Conservation (phyloP, 2,797 vertebrate genomes). For the Rhinoraja longicauda region DNA sequence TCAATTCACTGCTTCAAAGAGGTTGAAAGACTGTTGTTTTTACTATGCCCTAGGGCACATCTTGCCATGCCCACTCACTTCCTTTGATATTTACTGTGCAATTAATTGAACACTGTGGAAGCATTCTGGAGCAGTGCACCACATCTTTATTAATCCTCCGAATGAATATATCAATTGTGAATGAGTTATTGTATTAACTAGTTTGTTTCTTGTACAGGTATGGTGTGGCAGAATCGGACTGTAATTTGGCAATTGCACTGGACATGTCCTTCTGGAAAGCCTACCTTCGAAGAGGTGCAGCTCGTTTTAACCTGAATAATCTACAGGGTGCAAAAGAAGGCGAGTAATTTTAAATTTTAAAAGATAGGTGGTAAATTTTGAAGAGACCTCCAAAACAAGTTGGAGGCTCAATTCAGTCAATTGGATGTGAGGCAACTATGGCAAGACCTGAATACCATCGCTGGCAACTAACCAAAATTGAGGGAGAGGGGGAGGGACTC, state of each 20-base stretch:
- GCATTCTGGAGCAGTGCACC: background rate
- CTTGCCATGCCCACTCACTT: background rate
- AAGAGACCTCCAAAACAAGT: no score
- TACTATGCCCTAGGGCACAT: background rate
- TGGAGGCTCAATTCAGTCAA: no score
- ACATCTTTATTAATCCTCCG: background rate
- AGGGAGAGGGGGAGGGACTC: no score
- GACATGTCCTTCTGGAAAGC: slow-evolving; percentile 78
- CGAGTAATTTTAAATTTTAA: slow-evolving; percentile 44
- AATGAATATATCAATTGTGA: background rate
- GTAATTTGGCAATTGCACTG: slow-evolving; percentile 82
- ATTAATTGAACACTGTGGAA: background rate
- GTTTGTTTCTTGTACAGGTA: slow-evolving; percentile 58
- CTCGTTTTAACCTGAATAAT: slow-evolving; percentile 71
- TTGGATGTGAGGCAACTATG: no score
- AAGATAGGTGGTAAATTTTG: no score
- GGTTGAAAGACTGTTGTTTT: background rate
- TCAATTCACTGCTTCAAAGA: background rate
- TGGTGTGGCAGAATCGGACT: slow-evolving; percentile 91
- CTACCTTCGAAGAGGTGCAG: slow-evolving; percentile 75
- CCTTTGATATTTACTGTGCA: background rate
- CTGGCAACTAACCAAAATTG: no score
- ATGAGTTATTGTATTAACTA: background rate
- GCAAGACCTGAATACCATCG: no score
- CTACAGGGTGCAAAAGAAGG: slow-evolving; percentile 79